Percentiles rank a stretch among this genome's conserved stretches.
Evolutionary conservation across 1,140 invertebrate genomes (phyloP).

Genomic region (Manduca sexta): DNA sequence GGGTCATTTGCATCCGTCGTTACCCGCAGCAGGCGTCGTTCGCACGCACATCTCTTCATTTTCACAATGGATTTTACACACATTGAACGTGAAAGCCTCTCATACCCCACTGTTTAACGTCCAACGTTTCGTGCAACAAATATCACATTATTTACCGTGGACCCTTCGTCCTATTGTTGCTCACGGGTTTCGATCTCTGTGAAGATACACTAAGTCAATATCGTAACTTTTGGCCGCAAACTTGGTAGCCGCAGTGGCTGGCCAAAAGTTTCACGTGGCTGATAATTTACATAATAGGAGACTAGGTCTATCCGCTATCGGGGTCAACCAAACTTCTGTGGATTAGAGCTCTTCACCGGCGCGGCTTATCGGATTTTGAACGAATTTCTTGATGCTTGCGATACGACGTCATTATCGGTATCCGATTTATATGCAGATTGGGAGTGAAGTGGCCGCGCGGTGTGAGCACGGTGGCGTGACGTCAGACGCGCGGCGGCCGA

Average conservation of each 20-base stretch:
- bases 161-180: conserved; percentile 1
- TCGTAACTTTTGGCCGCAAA: conserved; percentile 56
- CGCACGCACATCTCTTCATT: conserved; percentile 38
- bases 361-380: conserved; percentile 67
- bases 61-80: conserved; percentile 22
- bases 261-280: conserved; percentile 60
- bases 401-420: conserved; percentile 67
- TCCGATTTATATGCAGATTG: conserved; percentile 72
- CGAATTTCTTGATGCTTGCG: conserved; percentile 64
- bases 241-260: conserved; percentile 52
- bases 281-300: conserved; percentile 70
- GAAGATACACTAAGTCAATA: conserved; percentile 43
- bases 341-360: conserved; percentile 60
- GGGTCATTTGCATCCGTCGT: conserved; percentile 49
- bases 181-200: conserved; percentile 2
- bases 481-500: conserved; percentile 24
- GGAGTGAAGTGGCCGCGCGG: conserved; percentile 40
- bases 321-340: conserved; percentile 64
- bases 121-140: not conserved
- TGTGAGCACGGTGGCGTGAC: conserved; percentile 22
- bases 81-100: too few relatives aligned
- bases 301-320: conserved; percentile 61
- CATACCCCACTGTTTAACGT: not conserved
- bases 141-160: not conserved
- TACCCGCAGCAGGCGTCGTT: conserved; percentile 35